phyloP scores from a whole-genome alignment of 2,113 vertebrate species.

The Alexandromys fortis region DNA sequence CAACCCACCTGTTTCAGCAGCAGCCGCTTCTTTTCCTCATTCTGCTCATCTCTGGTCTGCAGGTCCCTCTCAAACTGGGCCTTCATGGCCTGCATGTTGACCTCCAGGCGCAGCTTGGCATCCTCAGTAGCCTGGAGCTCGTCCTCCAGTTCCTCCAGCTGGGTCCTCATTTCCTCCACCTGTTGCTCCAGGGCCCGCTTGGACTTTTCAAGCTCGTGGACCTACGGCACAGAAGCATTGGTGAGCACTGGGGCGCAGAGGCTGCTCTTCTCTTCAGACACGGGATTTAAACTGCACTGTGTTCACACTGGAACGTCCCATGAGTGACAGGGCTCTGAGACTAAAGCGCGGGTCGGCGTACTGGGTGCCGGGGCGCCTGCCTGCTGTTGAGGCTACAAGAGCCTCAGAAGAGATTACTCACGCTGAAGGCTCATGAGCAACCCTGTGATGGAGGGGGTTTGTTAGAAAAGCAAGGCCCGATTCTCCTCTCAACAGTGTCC shows the following conservation, averaged over 20 bases:
- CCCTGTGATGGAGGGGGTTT: background rate
- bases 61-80: slow-evolving; percentile 97
- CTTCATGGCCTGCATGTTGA: slow-evolving; percentile 99
- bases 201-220: slow-evolving; percentile 98
- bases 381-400: background rate
- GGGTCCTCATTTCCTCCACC: slow-evolving; percentile 97
- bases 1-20: slow-evolving; percentile 94
- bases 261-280: background rate
- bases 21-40: slow-evolving; percentile 96
- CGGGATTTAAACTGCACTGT: too few relatives aligned
- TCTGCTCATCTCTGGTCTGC: slow-evolving; percentile 94
- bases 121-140: slow-evolving; percentile 98
- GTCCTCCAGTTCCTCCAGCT: slow-evolving; percentile 98
- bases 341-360: background rate
- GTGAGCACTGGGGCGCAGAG: background rate
- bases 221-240: slow-evolving; percentile 78
- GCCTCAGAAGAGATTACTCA: background rate
- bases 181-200: slow-evolving; percentile 97
- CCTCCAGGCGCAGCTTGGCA: slow-evolving; percentile 96
- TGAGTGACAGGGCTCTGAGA: background rate
- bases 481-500: background rate
- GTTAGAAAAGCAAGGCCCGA: background rate
- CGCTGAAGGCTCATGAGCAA: background rate
- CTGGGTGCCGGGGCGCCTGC: too few relatives aligned
- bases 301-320: too few relatives aligned